These are phyloP conservation scores for Octopus bimaculoides DNA, from an alignment of 1,140 invertebrate genomes.

Conservation along the genomic window DNA sequence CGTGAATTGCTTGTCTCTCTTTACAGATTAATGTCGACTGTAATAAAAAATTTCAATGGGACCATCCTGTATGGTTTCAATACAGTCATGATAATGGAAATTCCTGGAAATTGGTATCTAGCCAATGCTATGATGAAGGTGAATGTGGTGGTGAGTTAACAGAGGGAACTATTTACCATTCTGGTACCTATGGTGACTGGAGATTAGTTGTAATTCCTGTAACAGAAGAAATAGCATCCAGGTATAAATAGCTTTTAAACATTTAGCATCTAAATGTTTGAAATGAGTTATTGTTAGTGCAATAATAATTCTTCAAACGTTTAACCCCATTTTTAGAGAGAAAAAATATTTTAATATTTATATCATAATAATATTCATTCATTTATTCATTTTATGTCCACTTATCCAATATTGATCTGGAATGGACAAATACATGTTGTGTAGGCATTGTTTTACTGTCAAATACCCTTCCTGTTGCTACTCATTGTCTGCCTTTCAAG, in stretches of 20 bases:
- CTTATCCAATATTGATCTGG: too few relatives aligned
- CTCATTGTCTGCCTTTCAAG: too few relatives aligned
- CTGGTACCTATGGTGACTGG: constrained; percentile 54
- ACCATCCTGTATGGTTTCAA: constrained; percentile 49
- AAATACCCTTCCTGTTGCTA: too few relatives aligned
- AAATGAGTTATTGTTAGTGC: too few relatives aligned
- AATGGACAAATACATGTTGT: too few relatives aligned
- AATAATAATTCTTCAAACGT: too few relatives aligned
- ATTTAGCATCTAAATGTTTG: too few relatives aligned
- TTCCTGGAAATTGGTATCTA: constrained; percentile 45
- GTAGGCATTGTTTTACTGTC: too few relatives aligned
- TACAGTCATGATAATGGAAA: constrained; percentile 48
- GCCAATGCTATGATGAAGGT: constrained; percentile 50
- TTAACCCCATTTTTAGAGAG: too few relatives aligned
- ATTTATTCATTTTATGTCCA: too few relatives aligned
- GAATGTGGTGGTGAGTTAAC: constrained; percentile 41
- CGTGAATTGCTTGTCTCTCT: not conserved
- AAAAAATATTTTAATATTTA: too few relatives aligned
- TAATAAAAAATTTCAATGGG: constrained; percentile 46
- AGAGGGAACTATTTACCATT: constrained; percentile 52
- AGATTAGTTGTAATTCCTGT: constrained; percentile 48
- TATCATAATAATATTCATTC: too few relatives aligned
- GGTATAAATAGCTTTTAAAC: not conserved
- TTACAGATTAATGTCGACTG: constrained; percentile 55
- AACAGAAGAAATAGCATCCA: constrained; percentile 33